Evolutionary conservation across 2,797 vertebrate genomes (phyloP), one percentile per base, ranked within the genome.

Genomic region (Sandelia bainsii): DNA sequence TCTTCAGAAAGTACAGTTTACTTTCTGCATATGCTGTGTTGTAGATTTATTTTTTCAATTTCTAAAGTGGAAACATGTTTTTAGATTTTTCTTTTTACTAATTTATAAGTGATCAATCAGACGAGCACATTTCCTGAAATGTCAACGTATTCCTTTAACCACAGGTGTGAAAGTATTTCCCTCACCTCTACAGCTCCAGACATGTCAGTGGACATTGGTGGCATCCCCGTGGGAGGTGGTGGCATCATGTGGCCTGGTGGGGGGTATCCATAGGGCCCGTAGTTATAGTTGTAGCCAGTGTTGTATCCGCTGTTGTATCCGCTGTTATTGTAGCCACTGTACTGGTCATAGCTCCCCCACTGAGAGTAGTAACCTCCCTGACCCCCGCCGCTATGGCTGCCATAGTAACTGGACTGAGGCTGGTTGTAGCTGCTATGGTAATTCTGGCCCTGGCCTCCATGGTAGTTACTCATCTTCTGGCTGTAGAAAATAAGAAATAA

Each of bases 281-380:
- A 95, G 67, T 93, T 93, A 11, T 95, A 94, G 83, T 91, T 94
- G 78, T 95, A 96, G 37, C 85, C 82, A n/a, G 56, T 89, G 85
- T 94, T 81, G 53, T 92, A 92, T 20, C 81, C 69, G 0, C 53
- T 84, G 73, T 79, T 81, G 11, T 93, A 95, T 23, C 90, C 91
- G 0, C 80, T 84, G 77, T 70, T 93, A 85, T 89, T 93, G 62
- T 95, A 96, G 64, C 88, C 84, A 11, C 82, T 73, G 75, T 97
- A 97, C 87, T 96, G 95, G 87, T 97, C 96, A 0, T 97, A 97
- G 34, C 89, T 91, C 56, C 96, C 94, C 96, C 96, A 97, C 79
- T 95, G 95, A 1, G 95, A 84, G 68, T 94, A 96, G 88, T 95
- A 93, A 5, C 87, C 85, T 2, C 71, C 86, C 59, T 90, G 90